phyloP scores from a whole-genome alignment of 2,113 vertebrate genomes.

The Pachypanchax playfairii region DNA sequence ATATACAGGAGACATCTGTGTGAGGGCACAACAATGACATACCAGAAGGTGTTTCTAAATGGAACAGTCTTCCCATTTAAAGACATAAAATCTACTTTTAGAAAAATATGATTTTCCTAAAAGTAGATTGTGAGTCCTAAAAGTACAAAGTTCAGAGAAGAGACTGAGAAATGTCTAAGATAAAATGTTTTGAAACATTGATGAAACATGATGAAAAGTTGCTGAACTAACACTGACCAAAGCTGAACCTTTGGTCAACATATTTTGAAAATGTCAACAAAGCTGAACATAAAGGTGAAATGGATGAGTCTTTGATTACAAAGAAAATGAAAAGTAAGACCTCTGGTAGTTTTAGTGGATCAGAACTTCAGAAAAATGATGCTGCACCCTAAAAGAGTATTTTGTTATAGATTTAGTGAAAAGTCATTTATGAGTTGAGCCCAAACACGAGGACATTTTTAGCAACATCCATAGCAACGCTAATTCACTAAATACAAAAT shows the following conservation, averaged over 20 bases:
- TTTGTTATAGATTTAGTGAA: not conserved
- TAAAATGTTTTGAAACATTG: not conserved
- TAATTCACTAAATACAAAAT: not conserved
- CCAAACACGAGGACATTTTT: not conserved
- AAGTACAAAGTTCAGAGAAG: not conserved
- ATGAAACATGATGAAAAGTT: no score
- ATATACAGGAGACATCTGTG: not conserved
- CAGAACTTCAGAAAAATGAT: not conserved
- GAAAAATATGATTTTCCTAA: not conserved
- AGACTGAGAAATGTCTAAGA: not conserved
- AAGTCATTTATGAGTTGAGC: not conserved
- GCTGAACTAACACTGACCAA: no score
- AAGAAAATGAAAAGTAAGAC: not conserved
- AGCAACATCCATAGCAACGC: not conserved
- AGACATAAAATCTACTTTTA: not conserved
- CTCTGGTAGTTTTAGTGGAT: no score
- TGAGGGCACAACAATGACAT: no score
- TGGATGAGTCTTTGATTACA: no score
- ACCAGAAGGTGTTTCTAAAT: no score
- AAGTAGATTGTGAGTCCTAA: no score
- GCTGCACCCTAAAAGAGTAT: not conserved
- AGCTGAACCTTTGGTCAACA: no score
- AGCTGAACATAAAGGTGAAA: no score
- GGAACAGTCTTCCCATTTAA: no score
- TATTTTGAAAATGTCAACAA: no score